Base-by-base conservation (phyloP, 2,888 invertebrate species). In the Zygothrica quintamaculata region DNA sequence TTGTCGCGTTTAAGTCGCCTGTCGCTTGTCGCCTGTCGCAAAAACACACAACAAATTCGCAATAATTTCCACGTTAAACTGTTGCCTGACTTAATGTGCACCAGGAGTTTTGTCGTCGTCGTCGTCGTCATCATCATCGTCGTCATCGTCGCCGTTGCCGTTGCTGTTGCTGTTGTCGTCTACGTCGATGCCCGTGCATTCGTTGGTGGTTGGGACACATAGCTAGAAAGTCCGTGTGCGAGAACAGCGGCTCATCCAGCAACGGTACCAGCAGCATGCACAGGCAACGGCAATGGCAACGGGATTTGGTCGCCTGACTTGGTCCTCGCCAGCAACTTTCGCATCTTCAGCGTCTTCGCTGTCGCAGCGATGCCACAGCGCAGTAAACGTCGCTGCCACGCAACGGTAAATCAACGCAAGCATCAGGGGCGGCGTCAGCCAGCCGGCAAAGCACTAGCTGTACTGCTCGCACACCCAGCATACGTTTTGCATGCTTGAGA, bases 41-140 rank as follows among this genome's bases (percentile, higher is more conserved):
- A 86, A 77, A 82, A 68, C 82, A 82, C 80, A 88, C 89, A 89
- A 89, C 89, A 89, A 89, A 89, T 89, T 89, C 89, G 89, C 88
- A 84, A 89, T 89, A 89, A 89, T 89, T 89, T 89, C 89, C 89
- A 89, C 89, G 89, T 88, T 87, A 84, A 88, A 89, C 89, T 89
- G 89, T 87, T 87, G 87, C 77, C 87, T 85, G 87, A 82, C 77
- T 86, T 79, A 84, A 82, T 82, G 84, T 72, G 75, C 79, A 82
- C 80, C 88, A 79, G 80, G 86, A 87, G 88, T 88, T 88, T 88
- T 88, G 89, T 82, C 88, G 80, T 87, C 65, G 78, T 81, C 73
- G 70, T 61, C 62, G 65, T 65, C 66, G 50, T 56, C 62, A 29
- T 57, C 64, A 13, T 48, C 67, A 57, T 34, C 46, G 46, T 37